Evolutionary conservation across 2,113 vertebrate species (phyloP), one percentile per base, ranked within the genome.

Genomic region (Kryptolebias marmoratus): DNA sequence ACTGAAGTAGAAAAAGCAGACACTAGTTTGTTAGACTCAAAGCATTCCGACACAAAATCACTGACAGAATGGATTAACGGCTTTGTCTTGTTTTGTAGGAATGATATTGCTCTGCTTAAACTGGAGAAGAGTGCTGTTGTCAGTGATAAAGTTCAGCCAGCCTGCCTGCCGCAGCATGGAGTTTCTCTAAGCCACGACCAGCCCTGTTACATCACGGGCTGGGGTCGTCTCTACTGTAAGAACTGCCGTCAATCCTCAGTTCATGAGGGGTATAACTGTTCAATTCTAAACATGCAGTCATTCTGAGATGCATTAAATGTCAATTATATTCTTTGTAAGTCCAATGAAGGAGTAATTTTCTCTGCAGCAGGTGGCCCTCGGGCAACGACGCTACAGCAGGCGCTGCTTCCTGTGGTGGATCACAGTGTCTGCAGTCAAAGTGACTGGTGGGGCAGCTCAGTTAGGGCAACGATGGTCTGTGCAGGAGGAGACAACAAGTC

Each of bases 321-420:
- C 2, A 42, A 48, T 58, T 0, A 27, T 18, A 39, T 30, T 28
- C 6, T 1, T 3, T 64, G 5, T 16, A 57, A 14, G 22, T 18
- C 45, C 27, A 60, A 11, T 16, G 5, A 68, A 12, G 8, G 6
- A 62, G 9, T 39, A 1, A 9, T 60, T 45, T 61, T 69, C 18
- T 22, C 0, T 82, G 55, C 52, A 97, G 95, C 95, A 0, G 80
- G 91, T 0, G 95, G 96, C 1, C 93, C 95, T 57, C 80, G 71
- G 1, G 86, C 95, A 0, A 86, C 93, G 0, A 54, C n/a, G 6
- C 91, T 96, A 0, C 96, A 97, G 85, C 95, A 96, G 75, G 95
- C 93, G 0, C 79, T 95, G 27, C 94, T 95, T 71, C 95, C 94
- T 0, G 88, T 96, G 31, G 96, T 96, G 83, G 91, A 89, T 10